Conservation (phyloP, 2,797 vertebrate species). For the Pseudochirops corinnae region DNA sequence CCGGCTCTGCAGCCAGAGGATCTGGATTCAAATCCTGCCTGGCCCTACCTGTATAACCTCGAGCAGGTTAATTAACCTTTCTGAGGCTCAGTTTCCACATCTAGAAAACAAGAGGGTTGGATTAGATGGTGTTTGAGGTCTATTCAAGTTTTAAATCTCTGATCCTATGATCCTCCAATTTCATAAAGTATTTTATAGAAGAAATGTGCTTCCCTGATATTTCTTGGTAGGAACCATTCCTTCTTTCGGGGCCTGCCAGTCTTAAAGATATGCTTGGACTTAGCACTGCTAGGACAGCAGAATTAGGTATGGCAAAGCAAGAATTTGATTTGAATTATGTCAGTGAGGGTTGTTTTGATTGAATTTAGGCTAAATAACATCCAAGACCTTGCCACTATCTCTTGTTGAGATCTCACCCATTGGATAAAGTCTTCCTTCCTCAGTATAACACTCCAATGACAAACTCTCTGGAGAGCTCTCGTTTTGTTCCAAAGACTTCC, state of each 20-base stretch:
- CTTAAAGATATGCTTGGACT: slow-evolving; percentile 30
- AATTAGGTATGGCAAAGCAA: background rate
- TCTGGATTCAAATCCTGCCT: background rate
- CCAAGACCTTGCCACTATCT: background rate
- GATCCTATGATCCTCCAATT: background rate
- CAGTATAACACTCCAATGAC: background rate
- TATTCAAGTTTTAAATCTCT: background rate
- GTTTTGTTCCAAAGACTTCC: background rate
- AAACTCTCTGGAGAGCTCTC: background rate
- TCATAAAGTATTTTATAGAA: slow-evolving; percentile 39
- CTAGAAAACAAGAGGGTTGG: background rate
- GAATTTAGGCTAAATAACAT: slow-evolving; percentile 27
- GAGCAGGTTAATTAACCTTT: background rate
- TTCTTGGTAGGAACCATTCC: background rate
- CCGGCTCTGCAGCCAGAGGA: background rate
- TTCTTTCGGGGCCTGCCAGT: background rate
- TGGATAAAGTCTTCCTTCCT: background rate
- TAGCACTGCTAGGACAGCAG: background rate
- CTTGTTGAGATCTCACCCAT: background rate
- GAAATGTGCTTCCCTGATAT: background rate
- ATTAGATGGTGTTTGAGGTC: background rate
- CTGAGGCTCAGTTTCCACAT: background rate
- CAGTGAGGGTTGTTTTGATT: background rate
- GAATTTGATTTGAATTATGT: slow-evolving; percentile 11
- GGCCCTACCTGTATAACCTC: background rate